Evolutionary conservation across 1,140 invertebrate genomes (phyloP).

Genomic region (Diplogasteroides magnus): DNA sequence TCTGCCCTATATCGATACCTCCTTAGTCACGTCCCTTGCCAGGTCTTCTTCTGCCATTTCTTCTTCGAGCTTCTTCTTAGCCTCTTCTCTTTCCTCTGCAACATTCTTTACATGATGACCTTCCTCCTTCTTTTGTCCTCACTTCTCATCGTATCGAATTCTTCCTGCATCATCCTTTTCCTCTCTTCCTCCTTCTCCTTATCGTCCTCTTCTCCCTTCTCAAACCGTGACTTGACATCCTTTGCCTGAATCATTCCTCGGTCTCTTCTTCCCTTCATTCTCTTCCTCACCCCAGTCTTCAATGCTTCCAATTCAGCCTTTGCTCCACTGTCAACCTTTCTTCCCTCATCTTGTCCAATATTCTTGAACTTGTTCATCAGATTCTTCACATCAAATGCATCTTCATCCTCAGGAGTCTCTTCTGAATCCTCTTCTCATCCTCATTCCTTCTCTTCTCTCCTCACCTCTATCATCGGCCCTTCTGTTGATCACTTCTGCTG

Average conservation of each 20-base stretch:
- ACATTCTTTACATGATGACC: neutral
- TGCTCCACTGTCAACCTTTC: neutral
- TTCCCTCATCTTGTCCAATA: constrained; percentile 39
- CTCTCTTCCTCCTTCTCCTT: constrained; percentile 39
- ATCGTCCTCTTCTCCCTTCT: constrained; percentile 30
- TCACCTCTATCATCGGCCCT: constrained; percentile 20
- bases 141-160: constrained; percentile 54
- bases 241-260: constrained; percentile 32
- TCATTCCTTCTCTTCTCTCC: constrained; percentile 42
- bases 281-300: constrained; percentile 41
- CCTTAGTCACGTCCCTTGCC: constrained; percentile 6
- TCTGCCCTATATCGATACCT: constrained; percentile 18
- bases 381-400: constrained; percentile 54
- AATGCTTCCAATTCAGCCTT: constrained; percentile 36
- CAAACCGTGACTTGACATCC: constrained; percentile 35
- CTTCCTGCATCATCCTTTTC: constrained; percentile 46
- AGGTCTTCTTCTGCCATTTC: constrained; percentile 22
- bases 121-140: constrained; percentile 8
- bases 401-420: constrained; percentile 35
- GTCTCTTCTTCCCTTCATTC: constrained; percentile 26
- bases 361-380: constrained; percentile 56
- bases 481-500: constrained; percentile 43
- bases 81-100: constrained; percentile 48
- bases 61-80: constrained; percentile 31
- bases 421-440: constrained; percentile 21